These are phyloP conservation scores for Craterocephalus amniculus DNA, from an alignment of 2,797 vertebrate genomes.

Conservation along the genomic window DNA sequence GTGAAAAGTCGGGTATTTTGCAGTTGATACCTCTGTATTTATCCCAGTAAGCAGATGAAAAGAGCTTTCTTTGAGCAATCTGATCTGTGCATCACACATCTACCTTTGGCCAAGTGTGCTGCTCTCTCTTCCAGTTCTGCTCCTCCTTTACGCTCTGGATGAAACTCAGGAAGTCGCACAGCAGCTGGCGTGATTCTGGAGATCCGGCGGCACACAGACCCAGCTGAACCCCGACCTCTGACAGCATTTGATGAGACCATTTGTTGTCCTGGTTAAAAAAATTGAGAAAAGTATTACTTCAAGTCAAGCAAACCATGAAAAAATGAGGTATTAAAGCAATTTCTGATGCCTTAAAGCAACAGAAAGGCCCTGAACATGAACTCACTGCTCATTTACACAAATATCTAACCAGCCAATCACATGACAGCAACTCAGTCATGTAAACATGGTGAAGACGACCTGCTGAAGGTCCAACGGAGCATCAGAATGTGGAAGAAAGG, in stretches of 20 bases:
- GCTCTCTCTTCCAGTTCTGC: rapidly evolving
- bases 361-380: too few relatives aligned
- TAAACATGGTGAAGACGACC: too few relatives aligned
- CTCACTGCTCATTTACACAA: too few relatives aligned
- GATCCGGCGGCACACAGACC: slow-evolving; percentile 39
- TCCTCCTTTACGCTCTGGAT: not conserved
- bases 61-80: not conserved
- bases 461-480: too few relatives aligned
- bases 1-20: not conserved
- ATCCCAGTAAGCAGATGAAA: not conserved
- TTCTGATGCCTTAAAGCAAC: too few relatives aligned
- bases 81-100: not conserved
- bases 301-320: not conserved
- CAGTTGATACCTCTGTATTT: too few relatives aligned
- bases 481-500: too few relatives aligned
- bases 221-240: slow-evolving; percentile 57
- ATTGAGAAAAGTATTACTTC: not conserved
- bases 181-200: slow-evolving; percentile 37
- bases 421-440: too few relatives aligned
- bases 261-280: slow-evolving; percentile 20
- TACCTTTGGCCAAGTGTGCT: slow-evolving; percentile 50
- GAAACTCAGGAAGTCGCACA: slow-evolving; percentile 45
- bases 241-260: slow-evolving; percentile 13
- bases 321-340: too few relatives aligned
- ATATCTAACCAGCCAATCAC: too few relatives aligned